Conservation (phyloP, 2,113 vertebrate genomes). For the Notechis scutatus region DNA sequence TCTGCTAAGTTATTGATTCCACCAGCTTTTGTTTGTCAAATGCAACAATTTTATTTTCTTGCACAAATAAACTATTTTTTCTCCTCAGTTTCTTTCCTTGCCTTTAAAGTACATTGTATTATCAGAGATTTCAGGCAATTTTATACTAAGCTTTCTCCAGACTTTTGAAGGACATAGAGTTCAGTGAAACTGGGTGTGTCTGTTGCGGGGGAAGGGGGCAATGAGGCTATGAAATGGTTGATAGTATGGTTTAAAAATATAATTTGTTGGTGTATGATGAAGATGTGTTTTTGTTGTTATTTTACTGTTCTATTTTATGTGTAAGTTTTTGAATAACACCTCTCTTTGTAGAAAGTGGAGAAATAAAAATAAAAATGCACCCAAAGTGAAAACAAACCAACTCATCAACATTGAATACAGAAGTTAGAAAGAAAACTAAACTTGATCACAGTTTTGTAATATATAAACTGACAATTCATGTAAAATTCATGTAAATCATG, state of each 20-base stretch:
- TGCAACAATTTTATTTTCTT: conserved; percentile 28
- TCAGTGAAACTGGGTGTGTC: neutral
- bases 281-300: neutral
- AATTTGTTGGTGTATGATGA: neutral
- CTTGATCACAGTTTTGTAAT: neutral
- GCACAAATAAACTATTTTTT: conserved; percentile 12
- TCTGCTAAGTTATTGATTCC: conserved; percentile 20
- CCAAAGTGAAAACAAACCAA: neutral
- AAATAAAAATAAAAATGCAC: neutral
- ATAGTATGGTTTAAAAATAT: neutral
- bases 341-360: neutral
- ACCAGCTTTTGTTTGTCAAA: conserved; percentile 18
- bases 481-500: neutral
- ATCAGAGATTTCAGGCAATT: neutral
- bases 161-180: neutral
- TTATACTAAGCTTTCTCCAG: neutral
- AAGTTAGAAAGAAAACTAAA: neutral
- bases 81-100: neutral
- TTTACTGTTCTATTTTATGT: neutral
- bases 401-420: neutral
- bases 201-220: too few relatives aligned
- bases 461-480: neutral
- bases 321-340: neutral
- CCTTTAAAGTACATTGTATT: neutral
- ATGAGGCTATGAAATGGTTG: neutral